Evolutionary conservation across 2,113 vertebrate species (phyloP).

Genomic region (Tychaedon coryphoeus): DNA sequence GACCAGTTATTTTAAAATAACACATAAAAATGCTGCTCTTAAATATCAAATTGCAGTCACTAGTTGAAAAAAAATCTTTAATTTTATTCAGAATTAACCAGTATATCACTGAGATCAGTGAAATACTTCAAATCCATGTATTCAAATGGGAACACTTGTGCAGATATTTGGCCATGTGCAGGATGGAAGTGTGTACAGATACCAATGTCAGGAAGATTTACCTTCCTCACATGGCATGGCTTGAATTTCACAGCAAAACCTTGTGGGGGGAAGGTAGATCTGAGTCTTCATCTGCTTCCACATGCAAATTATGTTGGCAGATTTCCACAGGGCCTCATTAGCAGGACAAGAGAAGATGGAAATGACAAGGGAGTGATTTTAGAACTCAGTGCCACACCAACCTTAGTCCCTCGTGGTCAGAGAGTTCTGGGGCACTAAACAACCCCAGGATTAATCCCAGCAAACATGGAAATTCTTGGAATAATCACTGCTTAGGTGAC

Average conservation of each 20-base stretch:
- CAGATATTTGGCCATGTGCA: neutral
- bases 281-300: neutral
- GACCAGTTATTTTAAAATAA: neutral
- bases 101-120: too few relatives aligned
- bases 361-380: neutral
- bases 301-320: neutral
- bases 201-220: neutral
- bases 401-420: neutral
- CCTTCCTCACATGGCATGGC: neutral
- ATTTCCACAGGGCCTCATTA: neutral
- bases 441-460: neutral
- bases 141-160: neutral
- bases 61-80: neutral
- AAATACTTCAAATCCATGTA: neutral
- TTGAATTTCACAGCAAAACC: neutral
- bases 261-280: rapidly evolving
- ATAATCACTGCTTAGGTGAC: neutral
- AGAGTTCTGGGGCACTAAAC: neutral
- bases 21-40: neutral
- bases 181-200: neutral
- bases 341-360: neutral
- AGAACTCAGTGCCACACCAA: neutral
- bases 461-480: neutral
- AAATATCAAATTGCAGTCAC: neutral
- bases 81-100: neutral